phyloP scores from a whole-genome alignment of 2,797 vertebrate species.

The Rhincodon typus region DNA sequence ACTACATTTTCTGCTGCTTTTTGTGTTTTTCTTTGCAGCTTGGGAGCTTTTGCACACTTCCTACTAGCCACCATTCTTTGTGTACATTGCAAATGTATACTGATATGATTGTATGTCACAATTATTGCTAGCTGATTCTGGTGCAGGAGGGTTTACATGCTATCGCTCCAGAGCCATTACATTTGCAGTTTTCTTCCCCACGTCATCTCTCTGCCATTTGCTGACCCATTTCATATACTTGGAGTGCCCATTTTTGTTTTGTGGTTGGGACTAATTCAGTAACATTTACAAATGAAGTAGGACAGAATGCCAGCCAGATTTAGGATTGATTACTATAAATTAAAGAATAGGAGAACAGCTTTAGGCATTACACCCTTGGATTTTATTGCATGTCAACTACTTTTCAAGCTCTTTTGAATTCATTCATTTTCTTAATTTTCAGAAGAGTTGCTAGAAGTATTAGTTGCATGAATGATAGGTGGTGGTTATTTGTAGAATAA shows the following conservation, averaged over 20 bases:
- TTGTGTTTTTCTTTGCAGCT: slow-evolving; percentile 16
- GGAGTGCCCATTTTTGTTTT: neutral
- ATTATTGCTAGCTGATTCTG: neutral
- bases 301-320: neutral
- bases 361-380: neutral
- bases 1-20: slow-evolving; percentile 10
- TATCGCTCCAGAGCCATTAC: neutral
- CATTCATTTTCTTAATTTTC: neutral
- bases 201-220: neutral
- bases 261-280: neutral
- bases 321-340: neutral
- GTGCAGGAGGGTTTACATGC: slow-evolving; percentile 12
- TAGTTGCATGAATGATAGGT: neutral
- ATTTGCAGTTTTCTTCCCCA: neutral
- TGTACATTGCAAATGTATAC: slow-evolving; percentile 16
- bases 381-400: neutral
- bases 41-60: slow-evolving; percentile 24
- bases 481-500: neutral
- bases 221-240: neutral
- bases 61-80: neutral
- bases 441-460: neutral
- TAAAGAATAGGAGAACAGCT: neutral
- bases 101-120: slow-evolving; percentile 18
- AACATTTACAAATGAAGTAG: neutral
- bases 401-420: neutral